Evolutionary conservation across 2,113 vertebrate genomes (phyloP).

Genomic region (Vulpes vulpes): DNA sequence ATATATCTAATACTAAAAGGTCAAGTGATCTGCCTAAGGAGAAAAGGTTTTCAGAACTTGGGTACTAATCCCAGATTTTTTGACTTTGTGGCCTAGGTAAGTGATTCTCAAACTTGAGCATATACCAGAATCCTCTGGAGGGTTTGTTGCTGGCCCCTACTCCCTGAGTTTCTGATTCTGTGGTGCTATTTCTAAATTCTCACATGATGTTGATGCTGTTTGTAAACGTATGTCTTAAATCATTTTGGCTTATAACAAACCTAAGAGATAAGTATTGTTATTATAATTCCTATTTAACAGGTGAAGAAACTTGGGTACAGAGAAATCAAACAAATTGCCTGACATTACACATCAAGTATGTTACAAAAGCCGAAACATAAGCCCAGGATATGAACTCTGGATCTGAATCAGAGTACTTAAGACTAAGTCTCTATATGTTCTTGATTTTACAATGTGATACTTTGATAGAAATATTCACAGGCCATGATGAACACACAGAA

Average conservation of each 20-base stretch:
- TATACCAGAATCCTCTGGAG: background rate
- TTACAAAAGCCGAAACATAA: background rate
- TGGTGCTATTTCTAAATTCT: background rate
- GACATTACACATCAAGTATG: background rate
- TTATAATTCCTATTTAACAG: background rate
- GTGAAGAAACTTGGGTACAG: background rate
- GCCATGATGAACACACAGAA: background rate
- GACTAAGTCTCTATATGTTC: background rate
- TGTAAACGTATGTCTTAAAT: background rate
- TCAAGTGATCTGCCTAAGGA: background rate
- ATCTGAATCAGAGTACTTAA: background rate
- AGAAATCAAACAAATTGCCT: background rate
- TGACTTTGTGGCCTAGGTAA: background rate
- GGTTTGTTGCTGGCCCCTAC: background rate
- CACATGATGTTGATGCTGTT: background rate
- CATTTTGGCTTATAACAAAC: conserved; percentile 5
- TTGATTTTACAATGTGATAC: conserved; percentile 16
- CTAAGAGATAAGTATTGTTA: background rate
- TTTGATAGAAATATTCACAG: conserved; percentile 34
- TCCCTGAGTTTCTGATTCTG: background rate
- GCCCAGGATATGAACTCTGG: background rate
- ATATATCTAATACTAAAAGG: background rate
- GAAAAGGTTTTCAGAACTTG: background rate
- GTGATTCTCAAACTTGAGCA: background rate
- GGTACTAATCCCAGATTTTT: background rate